A percentile compares a stretch with the other conserved stretches of the same genome.
Conservation (phyloP, 2,888 invertebrate genomes). For the Gerris lacustris region DNA sequence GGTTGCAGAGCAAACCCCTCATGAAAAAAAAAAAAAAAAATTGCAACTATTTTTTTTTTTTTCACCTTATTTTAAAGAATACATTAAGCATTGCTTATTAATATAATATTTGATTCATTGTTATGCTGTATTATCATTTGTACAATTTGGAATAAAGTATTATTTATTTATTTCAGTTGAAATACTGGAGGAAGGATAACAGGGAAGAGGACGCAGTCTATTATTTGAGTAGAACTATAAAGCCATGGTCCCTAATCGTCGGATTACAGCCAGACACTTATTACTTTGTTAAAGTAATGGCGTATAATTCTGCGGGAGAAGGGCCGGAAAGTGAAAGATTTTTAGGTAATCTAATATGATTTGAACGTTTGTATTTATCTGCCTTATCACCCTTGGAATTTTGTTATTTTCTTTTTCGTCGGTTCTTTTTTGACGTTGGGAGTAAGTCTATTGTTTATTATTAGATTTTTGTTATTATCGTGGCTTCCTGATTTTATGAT, state of each 20-base stretch:
- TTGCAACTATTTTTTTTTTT: too few species aligned
- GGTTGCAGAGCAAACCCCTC: too few species aligned
- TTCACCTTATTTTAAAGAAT: too few species aligned
- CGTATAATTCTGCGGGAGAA: conserved; percentile 89
- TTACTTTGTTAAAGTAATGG: conserved; percentile 90
- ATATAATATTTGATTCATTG: too few species aligned
- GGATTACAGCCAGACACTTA: conserved; percentile 85
- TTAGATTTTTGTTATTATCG: too few species aligned
- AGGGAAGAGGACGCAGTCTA: conserved; percentile 68
- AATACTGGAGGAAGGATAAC: conserved; percentile 73
- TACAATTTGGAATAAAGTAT: neutral
- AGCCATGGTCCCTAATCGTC: conserved; percentile 79
- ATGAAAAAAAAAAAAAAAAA: too few species aligned
- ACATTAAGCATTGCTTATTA: too few species aligned
- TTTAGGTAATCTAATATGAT: conserved; percentile 41
- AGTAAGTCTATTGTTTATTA: neutral
- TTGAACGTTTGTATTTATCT: neutral
- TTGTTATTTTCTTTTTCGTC: conserved; percentile 6
- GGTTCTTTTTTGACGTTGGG: conserved; percentile 3
- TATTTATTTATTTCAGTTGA: conserved; percentile 45
- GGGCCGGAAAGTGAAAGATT: conserved; percentile 88
- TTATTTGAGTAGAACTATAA: conserved; percentile 69
- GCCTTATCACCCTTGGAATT: conserved; percentile 14
- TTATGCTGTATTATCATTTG: too few species aligned
- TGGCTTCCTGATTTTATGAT: too few species aligned